Base-by-base conservation (phyloP, 2,797 vertebrate species). In the Rhinogobio ventralis region DNA sequence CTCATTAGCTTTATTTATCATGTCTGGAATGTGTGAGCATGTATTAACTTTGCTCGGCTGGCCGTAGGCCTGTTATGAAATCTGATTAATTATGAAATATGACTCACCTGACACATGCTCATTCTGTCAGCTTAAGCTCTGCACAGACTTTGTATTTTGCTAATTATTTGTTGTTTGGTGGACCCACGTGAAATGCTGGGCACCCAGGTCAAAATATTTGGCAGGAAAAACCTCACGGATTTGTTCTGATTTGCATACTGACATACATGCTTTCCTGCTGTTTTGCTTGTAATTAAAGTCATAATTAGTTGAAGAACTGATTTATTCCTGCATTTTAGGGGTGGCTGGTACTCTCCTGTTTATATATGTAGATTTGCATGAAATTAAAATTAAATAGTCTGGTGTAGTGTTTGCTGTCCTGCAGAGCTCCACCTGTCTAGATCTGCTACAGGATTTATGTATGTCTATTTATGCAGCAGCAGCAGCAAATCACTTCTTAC, bases 51-150 rank as follows among this genome's bases (percentile, higher is more conserved):
- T 19, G 84, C 77, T 81, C 15, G 13, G 66, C 45, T 87, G n/a
- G n/a, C n/a, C n/a, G n/a, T n/a, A n/a, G n/a, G n/a, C n/a, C n/a
- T n/a, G 67, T 85, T 87, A 81, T 85, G 68, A 85, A 89, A 88
- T 83, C 77, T 60, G 77, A 86, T 85, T 87, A 86, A 81, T 86
- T 72, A 60, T 79, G n/a, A 14, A 84, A 69, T 79, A 82, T 84
- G 25, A 88, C 79, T 87, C 82, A 86, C 83, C 33, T 89, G 86
- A 87, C 55, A 30, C 71, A 81, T 33, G 66, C 72, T 46, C 3
- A 15, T 28, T 19, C 14, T 3, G 60, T 14, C 20, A 33, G 67
- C 30, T 25, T 30, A 79, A 19, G 30, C 25, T 60, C 20, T 6
- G 2, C 23, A 80, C 19, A 76, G 45, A 45, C 39, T 45, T 14